Conservation (phyloP, 1,140 invertebrate genomes). For the Dendroctonus valens region DNA sequence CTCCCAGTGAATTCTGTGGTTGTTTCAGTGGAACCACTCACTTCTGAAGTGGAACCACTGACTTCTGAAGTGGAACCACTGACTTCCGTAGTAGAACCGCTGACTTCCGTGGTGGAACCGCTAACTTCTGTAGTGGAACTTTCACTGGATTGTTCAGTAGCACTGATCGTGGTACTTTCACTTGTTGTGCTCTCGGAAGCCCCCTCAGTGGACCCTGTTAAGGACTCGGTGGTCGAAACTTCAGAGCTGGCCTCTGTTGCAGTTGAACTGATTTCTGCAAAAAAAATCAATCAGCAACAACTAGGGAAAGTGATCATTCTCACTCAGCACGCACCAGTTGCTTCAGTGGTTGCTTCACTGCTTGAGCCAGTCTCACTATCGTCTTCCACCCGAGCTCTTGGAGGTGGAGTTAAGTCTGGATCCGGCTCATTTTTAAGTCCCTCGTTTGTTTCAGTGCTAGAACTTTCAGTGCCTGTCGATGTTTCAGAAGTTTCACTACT, state of each 20-base stretch:
- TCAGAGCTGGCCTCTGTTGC: conserved; percentile 25
- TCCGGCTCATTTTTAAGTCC: conserved; percentile 8
- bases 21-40: conserved; percentile 1
- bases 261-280: too few relatives aligned
- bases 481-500: conserved; percentile 1
- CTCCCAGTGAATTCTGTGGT: conserved; percentile 34
- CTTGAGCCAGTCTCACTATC: too few relatives aligned
- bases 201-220: conserved; percentile 13
- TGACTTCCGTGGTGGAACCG: conserved; percentile 16
- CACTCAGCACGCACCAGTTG: too few relatives aligned
- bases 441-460: background rate
- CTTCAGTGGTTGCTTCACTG: too few relatives aligned
- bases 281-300: too few relatives aligned
- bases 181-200: too few relatives aligned
- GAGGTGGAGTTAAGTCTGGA: conserved; percentile 37
- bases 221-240: conserved; percentile 5
- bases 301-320: too few relatives aligned
- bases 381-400: conserved; percentile 8
- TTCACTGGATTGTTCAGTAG: conserved; percentile 1
- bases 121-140: conserved; percentile 36
- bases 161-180: background rate
- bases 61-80: conserved; percentile 6
- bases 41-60: conserved; percentile 19
- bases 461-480: background rate
- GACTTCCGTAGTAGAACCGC: conserved; percentile 4